Evolutionary conservation across 2,888 invertebrate species (phyloP), one percentile per base, ranked within the genome.

Genomic region (Lochmaea capreae): DNA sequence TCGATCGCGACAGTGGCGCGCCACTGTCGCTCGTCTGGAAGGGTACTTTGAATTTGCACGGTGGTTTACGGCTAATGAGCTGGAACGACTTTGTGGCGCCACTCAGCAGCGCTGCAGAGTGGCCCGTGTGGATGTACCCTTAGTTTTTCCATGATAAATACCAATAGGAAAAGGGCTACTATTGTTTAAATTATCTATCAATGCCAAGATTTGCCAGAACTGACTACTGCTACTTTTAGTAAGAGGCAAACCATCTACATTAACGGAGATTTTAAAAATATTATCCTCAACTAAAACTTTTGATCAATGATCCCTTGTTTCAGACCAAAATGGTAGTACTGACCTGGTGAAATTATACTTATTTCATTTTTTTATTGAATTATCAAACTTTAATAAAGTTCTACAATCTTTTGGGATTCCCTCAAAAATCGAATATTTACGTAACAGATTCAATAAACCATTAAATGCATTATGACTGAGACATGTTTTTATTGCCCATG

Each of bases 171-270:
- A 72, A 3, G 71, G 71, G 12, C 52, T 8, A 63, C 68, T 65
- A 43, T 71, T 65, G 42, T 63, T 33, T 39, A 54, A 12, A 46
- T 69, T 72, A 12, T 65, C 49, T 46, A 72, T 9, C 57, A 57
- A 57, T 52, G 58, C 76, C 57, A 80, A 74, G 66, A 81, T 77
- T 42, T 80, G 81, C 79, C 80, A 81, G 76, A 81, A 79, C 72
- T 80, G 78, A 16, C 78, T 78, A 70, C 63, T 26, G 12, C 77
- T 77, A 71, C 78, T 78, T 71, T 79, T 77, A 59, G 75, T 67
- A 49, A 79, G 58, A 22, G 80, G 78, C 68, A 81, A 65, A 26
- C 81, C 79, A 71, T 81, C 81, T 62, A 78, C 70, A 72, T 81
- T 81, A 26, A 79, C 65, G 39, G 74, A 65, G 16, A 79, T 42